Conservation (phyloP, 2,888 invertebrate species). For the Heliconius charithonia region DNA sequence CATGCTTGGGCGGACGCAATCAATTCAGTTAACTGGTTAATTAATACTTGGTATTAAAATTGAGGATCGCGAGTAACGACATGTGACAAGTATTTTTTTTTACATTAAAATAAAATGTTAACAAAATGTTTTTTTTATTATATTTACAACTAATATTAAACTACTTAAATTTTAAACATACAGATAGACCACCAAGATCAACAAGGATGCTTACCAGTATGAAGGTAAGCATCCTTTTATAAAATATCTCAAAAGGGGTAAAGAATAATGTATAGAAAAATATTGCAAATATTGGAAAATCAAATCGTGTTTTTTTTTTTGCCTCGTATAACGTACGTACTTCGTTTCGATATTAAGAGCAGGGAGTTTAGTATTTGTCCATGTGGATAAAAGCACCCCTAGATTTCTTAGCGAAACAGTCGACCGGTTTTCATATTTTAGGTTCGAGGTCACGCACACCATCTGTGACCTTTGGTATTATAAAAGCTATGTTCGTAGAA, state of each 20-base stretch:
- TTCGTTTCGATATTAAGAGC: neutral
- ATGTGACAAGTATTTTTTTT: conserved; percentile 33
- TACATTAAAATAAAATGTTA: neutral
- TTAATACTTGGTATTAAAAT: conserved; percentile 68
- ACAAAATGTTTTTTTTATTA: neutral
- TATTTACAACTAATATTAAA: neutral
- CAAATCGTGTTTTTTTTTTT: neutral
- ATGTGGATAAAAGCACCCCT: conserved; percentile 7
- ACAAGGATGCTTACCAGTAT: too few relatives aligned
- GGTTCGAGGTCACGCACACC: conserved; percentile 15
- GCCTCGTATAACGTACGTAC: neutral
- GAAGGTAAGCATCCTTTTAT: neutral
- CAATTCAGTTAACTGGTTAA: conserved; percentile 79
- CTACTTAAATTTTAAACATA: neutral
- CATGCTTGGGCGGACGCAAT: conserved; percentile 67
- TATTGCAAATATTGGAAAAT: neutral
- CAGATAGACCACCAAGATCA: neutral
- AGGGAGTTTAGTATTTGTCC: neutral
- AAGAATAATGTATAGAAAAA: neutral
- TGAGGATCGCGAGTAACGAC: conserved; percentile 55
- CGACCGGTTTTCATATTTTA: conserved; percentile 9
- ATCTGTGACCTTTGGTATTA: conserved; percentile 20
- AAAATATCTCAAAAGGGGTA: neutral
- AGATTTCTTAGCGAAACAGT: conserved; percentile 15
- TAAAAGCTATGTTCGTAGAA: conserved; percentile 18